Conservation (phyloP, 2,797 vertebrate genomes). For the Gambelia wislizenii region DNA sequence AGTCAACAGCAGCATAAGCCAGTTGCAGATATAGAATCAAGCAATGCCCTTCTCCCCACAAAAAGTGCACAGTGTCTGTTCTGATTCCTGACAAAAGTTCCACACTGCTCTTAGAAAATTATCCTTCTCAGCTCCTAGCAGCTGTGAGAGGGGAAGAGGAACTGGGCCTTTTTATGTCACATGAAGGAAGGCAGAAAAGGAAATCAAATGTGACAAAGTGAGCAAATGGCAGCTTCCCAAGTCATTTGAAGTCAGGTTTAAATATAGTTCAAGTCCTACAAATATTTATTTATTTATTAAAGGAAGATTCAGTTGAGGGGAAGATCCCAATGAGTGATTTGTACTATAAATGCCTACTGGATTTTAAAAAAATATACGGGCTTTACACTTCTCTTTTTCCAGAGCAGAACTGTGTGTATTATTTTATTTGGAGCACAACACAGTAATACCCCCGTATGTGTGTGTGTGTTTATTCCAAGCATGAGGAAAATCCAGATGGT, state of each 20-base stretch:
- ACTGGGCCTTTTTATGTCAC: background rate
- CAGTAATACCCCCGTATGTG: background rate
- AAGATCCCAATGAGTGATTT: background rate
- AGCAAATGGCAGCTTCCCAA: conserved; percentile 44
- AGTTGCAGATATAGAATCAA: conserved; percentile 41
- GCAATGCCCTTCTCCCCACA: conserved; percentile 11
- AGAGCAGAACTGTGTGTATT: background rate
- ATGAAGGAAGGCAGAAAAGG: conserved; percentile 26
- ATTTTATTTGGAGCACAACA: background rate
- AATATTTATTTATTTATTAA: conserved; percentile 22
- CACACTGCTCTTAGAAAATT: conserved; percentile 28
- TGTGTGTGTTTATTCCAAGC: background rate
- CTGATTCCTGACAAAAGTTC: conserved; percentile 53
- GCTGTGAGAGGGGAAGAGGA: conserved; percentile 26
- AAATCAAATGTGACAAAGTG: conserved; percentile 51
- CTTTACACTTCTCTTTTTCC: background rate
- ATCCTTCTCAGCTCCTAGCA: conserved; percentile 45
- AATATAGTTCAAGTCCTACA: conserved; percentile 45
- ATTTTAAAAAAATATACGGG: background rate
- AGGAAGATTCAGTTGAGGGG: conserved; percentile 20
- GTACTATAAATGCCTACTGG: background rate
- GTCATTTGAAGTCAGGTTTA: conserved; percentile 39
- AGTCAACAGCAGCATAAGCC: background rate
- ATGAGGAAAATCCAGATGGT: rapidly evolving
- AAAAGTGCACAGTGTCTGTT: background rate